Evolutionary conservation across 2,888 invertebrate species (phyloP), one percentile per base, ranked within the genome.

Genomic region (Biston betularia): DNA sequence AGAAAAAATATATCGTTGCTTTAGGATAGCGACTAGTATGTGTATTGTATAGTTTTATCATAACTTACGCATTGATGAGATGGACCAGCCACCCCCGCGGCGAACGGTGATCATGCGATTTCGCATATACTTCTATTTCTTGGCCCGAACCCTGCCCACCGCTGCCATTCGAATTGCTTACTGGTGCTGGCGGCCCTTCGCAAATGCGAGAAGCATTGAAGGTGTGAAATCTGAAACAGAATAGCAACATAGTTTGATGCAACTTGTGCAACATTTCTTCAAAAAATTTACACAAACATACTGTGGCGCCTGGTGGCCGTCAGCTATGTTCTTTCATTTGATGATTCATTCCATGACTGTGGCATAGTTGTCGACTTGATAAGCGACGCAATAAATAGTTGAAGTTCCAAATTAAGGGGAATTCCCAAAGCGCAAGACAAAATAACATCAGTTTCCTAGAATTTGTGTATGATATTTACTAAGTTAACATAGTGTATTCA

Each of bases 21-120:
- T 8, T 38, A 44, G 11, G 10, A 8, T 42, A 42, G 7, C 11
- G 4, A 11, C 10, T 4, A 42, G 10, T 48, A 3, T 50, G 60
- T 14, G 68, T 50, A 35, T 6, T 35, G 35, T 35, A 9, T 38
- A 9, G 0, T 24, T 14, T 50, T 24, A 56, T 34, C 15, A 42
- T 64, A 40, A 87, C 88, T 83, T 88, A 95, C 95, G 95, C 95
- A 95, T 99, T 99, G 70, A 99, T 97, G 73, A 99, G 95, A 94
- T 99, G 98, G 69, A 99, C 98, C 74, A 99, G 96, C 99, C 99
- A 99, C 66, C 99, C 99, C 75, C 98, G 96, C 12, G 98, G 97
- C 78, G 96, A 96, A 81, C 98, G 95, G 62, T 96, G 95, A 90
- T 99, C 98, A 68, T 89, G 90, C 63, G 97, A 96, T 78, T 95